phyloP scores from a whole-genome alignment of 2,888 invertebrate genomes.

The Theretra japonica region DNA sequence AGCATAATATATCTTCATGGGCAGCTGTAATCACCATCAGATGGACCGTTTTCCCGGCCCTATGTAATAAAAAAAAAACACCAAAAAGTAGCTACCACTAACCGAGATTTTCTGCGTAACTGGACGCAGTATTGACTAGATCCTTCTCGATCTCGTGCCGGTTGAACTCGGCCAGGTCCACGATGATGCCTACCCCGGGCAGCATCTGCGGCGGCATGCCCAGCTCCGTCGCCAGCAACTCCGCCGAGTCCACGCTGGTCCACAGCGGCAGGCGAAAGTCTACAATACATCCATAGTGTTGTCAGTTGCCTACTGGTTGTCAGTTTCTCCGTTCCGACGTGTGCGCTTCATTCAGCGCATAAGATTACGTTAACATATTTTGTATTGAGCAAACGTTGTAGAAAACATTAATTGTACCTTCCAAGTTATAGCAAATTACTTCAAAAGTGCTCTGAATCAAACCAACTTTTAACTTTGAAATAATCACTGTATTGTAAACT shows the following conservation, averaged over 20 bases:
- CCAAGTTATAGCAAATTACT: no score
- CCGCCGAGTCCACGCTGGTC: constrained; percentile 59
- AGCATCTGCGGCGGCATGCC: constrained; percentile 42
- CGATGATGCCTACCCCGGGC: constrained; percentile 40
- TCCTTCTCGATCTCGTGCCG: constrained; percentile 48
- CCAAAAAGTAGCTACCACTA: neutral
- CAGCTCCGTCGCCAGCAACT: constrained; percentile 51
- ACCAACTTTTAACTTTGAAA: no score
- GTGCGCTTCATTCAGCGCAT: no score
- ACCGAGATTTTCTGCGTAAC: neutral
- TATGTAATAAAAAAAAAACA: neutral
- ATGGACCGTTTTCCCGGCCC: neutral
- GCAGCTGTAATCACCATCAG: no score
- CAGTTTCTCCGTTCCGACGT: no score
- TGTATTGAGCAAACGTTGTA: no score
- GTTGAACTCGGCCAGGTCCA: constrained; percentile 54
- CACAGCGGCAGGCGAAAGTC: constrained; percentile 63
- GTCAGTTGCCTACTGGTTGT: no score
- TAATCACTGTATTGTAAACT: no score
- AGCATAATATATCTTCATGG: no score
- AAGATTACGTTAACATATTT: no score
- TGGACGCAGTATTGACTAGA: constrained; percentile 30
- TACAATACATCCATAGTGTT: constrained; percentile 38
- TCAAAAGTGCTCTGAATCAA: no score
- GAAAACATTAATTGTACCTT: no score